phyloP scores from a whole-genome alignment of 2,888 invertebrate genomes.

The Ramazzottius varieornatus region DNA sequence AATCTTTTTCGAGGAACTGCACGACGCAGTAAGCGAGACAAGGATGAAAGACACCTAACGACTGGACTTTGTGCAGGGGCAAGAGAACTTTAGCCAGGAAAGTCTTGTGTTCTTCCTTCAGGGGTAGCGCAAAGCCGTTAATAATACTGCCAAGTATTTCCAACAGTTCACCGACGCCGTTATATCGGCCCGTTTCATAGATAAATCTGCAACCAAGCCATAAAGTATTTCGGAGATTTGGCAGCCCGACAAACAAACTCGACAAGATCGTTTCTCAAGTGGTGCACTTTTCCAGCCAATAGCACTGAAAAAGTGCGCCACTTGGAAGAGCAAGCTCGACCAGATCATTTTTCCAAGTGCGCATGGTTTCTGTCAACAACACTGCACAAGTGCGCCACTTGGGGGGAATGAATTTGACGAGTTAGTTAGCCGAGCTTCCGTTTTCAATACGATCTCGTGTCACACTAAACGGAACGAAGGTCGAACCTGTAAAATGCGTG shows the following conservation, averaged over 20 bases:
- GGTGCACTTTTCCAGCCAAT: no score
- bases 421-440: no score
- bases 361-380: no score
- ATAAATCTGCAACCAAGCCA: constrained; percentile 48
- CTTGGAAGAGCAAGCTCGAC: no score
- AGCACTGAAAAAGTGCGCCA: no score
- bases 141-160: constrained; percentile 73
- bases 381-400: no score
- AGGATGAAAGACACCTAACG: constrained; percentile 82
- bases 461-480: no score
- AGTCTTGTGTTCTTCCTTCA: constrained; percentile 91
- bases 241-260: no score
- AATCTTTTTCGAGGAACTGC: constrained; percentile 92
- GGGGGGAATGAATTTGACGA: no score
- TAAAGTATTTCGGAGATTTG: no score
- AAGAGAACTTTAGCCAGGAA: constrained; percentile 78
- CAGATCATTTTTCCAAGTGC: no score
- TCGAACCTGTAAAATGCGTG: constrained; percentile 64
- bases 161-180: constrained; percentile 80
- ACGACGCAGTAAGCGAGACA: constrained; percentile 95
- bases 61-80: constrained; percentile 85
- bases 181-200: constrained; percentile 93
- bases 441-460: constrained; percentile 4
- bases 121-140: constrained; percentile 87
- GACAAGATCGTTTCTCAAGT: no score